phyloP scores from a whole-genome alignment of 2,797 vertebrate genomes.

The Petrocephalus sullivani region DNA sequence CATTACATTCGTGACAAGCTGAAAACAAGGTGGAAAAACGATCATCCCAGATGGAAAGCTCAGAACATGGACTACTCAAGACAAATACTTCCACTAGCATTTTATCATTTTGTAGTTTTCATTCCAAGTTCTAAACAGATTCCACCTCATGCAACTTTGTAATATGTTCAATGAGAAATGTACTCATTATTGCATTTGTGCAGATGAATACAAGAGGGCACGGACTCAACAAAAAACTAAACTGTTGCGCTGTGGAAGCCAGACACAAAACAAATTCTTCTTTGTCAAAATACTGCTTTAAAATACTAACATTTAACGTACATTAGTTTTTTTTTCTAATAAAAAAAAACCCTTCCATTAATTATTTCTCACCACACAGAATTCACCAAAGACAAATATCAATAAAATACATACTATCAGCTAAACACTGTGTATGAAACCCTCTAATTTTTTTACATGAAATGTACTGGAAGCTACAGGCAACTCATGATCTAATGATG shows the following conservation, averaged over 20 bases:
- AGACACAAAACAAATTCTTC: slow-evolving; percentile 5
- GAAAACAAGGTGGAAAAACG: background rate
- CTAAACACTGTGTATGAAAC: slow-evolving; percentile 22
- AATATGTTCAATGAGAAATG: background rate
- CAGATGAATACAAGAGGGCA: slow-evolving; percentile 9
- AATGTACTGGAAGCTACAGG: slow-evolving; percentile 20
- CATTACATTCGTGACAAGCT: background rate
- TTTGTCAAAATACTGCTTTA: slow-evolving; percentile 17
- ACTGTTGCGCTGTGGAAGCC: background rate
- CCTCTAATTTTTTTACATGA: slow-evolving; percentile 14
- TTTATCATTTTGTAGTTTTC: background rate
- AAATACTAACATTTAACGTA: slow-evolving; percentile 5
- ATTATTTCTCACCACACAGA: slow-evolving; percentile 16
- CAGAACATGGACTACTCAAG: background rate
- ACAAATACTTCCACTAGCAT: background rate
- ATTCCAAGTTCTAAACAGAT: background rate
- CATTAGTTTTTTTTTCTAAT: background rate
- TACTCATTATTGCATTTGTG: background rate
- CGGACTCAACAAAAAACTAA: slow-evolving; percentile 3
- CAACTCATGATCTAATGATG: slow-evolving; percentile 17
- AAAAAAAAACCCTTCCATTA: background rate
- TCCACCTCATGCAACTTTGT: background rate
- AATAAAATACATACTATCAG: slow-evolving; percentile 10
- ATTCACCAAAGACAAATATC: slow-evolving; percentile 18
- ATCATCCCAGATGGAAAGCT: background rate